These are phyloP conservation scores for Paramacrobiotus metropolitanus DNA, from an alignment of 1,140 invertebrate species.

Conservation along the genomic window DNA sequence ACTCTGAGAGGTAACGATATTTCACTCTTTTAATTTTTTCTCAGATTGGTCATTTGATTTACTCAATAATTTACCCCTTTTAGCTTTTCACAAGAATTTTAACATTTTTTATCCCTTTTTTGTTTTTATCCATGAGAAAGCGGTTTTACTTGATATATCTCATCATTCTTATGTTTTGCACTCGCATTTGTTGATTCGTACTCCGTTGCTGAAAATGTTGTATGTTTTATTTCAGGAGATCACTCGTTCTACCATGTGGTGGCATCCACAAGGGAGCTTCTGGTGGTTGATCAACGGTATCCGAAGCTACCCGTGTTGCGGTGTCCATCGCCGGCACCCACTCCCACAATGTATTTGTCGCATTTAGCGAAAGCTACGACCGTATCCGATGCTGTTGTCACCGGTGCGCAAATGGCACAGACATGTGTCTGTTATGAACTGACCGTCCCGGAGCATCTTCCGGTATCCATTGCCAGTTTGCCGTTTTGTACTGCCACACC, in stretches of 20 bases:
- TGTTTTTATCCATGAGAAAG: too few species aligned
- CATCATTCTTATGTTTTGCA: too few species aligned
- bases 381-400: neutral
- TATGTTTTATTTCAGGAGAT: neutral
- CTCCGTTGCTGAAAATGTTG: neutral
- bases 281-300: neutral
- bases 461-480: neutral
- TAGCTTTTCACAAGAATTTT: too few species aligned
- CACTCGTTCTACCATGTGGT: neutral
- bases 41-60: too few species aligned
- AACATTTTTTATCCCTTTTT: too few species aligned
- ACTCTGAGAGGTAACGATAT: too few species aligned
- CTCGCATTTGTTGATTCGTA: too few species aligned
- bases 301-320: neutral
- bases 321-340: neutral
- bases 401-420: neutral
- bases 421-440: neutral
- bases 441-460: neutral
- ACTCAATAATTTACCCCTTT: too few species aligned
- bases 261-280: neutral
- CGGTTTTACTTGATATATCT: too few species aligned
- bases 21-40: too few species aligned
- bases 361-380: neutral
- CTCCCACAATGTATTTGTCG: neutral
- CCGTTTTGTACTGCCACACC: neutral